phyloP scores from a whole-genome alignment of 2,113 vertebrate species.

The Xiphophorus couchianus region DNA sequence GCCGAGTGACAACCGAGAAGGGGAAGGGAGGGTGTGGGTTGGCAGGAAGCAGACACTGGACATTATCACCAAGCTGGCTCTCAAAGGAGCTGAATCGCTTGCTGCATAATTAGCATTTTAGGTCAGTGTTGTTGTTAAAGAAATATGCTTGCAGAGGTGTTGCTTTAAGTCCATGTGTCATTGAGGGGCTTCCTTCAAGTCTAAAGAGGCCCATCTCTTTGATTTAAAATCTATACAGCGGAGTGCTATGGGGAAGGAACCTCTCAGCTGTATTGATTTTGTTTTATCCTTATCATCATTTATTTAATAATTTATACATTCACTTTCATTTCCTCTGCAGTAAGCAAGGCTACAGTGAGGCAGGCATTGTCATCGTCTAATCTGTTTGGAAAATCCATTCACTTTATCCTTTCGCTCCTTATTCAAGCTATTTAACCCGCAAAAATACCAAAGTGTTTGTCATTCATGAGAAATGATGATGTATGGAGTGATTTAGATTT shows the following conservation, averaged over 20 bases:
- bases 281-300: constrained; percentile 58
- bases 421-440: constrained; percentile 14
- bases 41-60: constrained; percentile 49
- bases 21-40: constrained; percentile 7
- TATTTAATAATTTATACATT: constrained; percentile 67
- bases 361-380: background rate
- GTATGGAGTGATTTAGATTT: background rate
- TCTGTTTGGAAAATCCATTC: constrained; percentile 22
- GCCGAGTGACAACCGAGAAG: constrained; percentile 44
- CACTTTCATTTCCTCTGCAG: constrained; percentile 21
- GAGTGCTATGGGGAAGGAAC: constrained; percentile 30
- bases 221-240: constrained; percentile 58
- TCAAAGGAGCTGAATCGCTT: constrained; percentile 43
- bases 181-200: constrained; percentile 30
- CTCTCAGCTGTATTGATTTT: constrained; percentile 67
- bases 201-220: constrained; percentile 46
- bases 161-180: constrained; percentile 28
- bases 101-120: constrained; percentile 34
- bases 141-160: constrained; percentile 34
- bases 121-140: constrained; percentile 31
- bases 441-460: constrained; percentile 5
- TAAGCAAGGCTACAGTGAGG: constrained; percentile 34
- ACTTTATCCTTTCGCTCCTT: constrained; percentile 24
- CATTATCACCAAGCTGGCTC: constrained; percentile 36
- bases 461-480: background rate